Base-by-base conservation (phyloP, 2,888 invertebrate genomes). In the Thymelicus lineola region DNA sequence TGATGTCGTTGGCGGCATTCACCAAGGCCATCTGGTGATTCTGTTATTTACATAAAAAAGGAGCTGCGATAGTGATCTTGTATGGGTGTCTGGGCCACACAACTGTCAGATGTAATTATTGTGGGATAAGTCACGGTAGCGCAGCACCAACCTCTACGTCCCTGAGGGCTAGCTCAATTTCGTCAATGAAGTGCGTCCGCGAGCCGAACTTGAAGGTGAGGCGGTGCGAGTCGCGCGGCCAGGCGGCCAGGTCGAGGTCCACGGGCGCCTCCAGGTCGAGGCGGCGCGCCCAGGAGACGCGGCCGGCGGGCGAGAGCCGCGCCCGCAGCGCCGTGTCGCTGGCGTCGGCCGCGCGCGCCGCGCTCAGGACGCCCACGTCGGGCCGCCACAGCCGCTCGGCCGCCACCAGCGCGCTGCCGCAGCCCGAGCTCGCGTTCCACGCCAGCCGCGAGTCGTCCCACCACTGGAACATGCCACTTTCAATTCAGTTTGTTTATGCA, bases 371-470 rank as follows among this genome's bases (percentile, higher is more conserved):
- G 73, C 95, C 94, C 72, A 97, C 91, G 85, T 97, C 97, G 5
- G 97, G 97, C 84, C 95, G 95, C 97, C 97, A 98, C 76, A 97
- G 93, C 82, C 97, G 96, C 84, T 96, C 96, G 71, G 95, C 95
- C 9, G 95, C 95, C 79, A 96, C 89, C 81, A 96, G 94, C 50
- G 96, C 86, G 55, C 86, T 85, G 20, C 88, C 89, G 64, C 97
- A 91, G 42, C 96, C 97, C 28, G 95, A 95, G 3, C 91, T 88
- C 0, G 94, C 85, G 80, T 97, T 96, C 97, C 97, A 97, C 64
- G 92, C 89, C 6, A 97, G 86, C 70, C 96, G 96, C n/a, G 95
- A 94, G 81, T 97, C 97, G 55, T 83, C 86, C 97, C 97, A 97
- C n/a, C 80, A 82, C 97, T 97, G 85, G 10, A 88, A 85, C 66